Evolutionary conservation across 37 sponge, comb jelly and placozoan genomes (phyloP), one percentile per base, ranked within the genome.

Genomic region (Agelas oroides): DNA sequence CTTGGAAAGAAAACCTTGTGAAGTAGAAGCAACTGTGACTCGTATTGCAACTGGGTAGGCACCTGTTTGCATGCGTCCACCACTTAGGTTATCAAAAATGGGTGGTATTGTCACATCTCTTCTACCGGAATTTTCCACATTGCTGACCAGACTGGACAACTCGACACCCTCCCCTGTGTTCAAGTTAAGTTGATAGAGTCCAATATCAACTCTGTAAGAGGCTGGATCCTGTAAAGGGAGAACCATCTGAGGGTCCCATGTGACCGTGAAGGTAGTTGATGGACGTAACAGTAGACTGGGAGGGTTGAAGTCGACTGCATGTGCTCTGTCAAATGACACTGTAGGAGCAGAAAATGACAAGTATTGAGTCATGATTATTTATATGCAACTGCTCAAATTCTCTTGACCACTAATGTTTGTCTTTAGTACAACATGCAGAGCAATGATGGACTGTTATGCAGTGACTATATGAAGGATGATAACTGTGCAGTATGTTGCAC

Each of bases 261-360:
- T 56, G 24, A 88, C 3, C 5, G 1, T 76, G 8, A 77, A 40
- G 2, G 28, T 37, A 41, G n/a, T 34, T 53, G 30, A 63, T 67
- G 24, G 34, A 5, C 28, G n/a, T 0, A 89, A 36, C 5, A 33
- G 17, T 1, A 61, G 61, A 13, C 34, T 70, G 5, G 39, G 38
- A 30, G 25, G n/a, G 5, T 54, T 33, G 39, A 80, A 19, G 36
- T 65, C 73, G 28, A 80, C 82, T 63, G 38, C 75, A 80, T 31
- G n/a, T 24, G 17, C 86, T 66, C 28, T 35, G 11, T 88, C 89
- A 88, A 71, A 65, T 25, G 83, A 59, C 36, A 88, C 89, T 88
- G 46, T 58, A 70, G 8, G 27, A 5, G n/a, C 1, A 75, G 25
- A 56, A 25, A 8, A 14, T 11, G 12, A 56, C 1, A 57, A 24